A percentile compares a stretch with the other conserved stretches of the same genome.
These are phyloP conservation scores for Cheilosia vulpina DNA, from an alignment of 2,888 invertebrate species.

Conservation along the genomic window DNA sequence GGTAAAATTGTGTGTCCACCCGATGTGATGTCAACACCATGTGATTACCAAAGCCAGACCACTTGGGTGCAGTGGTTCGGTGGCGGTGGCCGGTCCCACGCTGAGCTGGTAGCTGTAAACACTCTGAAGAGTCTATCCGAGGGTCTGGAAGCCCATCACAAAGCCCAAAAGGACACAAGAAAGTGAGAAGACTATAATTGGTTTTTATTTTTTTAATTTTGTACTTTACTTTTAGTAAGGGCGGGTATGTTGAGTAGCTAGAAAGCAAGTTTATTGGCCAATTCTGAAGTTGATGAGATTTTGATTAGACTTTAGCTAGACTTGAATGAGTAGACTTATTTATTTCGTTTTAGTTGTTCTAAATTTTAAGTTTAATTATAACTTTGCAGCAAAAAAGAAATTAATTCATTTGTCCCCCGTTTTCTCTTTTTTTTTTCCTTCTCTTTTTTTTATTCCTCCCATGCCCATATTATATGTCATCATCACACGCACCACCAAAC, in stretches of 20 bases:
- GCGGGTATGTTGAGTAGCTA: conserved; percentile 30
- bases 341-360: conserved; percentile 51
- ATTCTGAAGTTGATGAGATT: conserved; percentile 73
- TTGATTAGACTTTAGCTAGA: conserved; percentile 59
- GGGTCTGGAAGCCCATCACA: conserved; percentile 95
- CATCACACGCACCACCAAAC: conserved; percentile 63
- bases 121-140: conserved; percentile 92
- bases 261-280: conserved; percentile 76
- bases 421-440: conserved; percentile 39
- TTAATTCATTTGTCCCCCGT: conserved; percentile 55
- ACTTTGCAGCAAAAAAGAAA: conserved; percentile 21
- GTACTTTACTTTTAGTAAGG: conserved; percentile 35
- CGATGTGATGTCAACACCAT: conserved; percentile 82
- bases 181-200: conserved; percentile 88
- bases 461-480: conserved; percentile 50
- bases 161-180: conserved; percentile 93
- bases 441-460: conserved; percentile 52
- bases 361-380: conserved; percentile 47
- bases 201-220: conserved; percentile 24
- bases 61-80: conserved; percentile 94
- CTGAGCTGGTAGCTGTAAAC: conserved; percentile 88
- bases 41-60: conserved; percentile 81
- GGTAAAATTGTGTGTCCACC: conserved; percentile 88
- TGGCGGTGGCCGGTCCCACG: conserved; percentile 89
- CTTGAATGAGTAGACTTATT: conserved; percentile 64